Conservation (phyloP, 2,888 invertebrate genomes). For the Apamea epomidion region DNA sequence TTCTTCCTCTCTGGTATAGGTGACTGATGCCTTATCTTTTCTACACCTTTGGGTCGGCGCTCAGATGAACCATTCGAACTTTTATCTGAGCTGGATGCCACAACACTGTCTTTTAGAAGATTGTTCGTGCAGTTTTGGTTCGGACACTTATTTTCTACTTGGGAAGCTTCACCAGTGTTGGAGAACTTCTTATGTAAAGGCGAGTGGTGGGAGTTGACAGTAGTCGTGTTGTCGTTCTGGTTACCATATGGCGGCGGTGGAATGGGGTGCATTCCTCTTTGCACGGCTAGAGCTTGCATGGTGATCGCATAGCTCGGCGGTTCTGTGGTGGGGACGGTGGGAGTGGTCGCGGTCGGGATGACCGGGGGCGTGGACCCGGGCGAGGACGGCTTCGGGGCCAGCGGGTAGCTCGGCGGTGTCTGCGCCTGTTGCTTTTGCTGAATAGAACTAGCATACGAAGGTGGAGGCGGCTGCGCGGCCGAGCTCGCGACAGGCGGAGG, state of each 20-base stretch:
- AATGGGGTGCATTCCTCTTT: slow-evolving; percentile 92
- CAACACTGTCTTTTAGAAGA: slow-evolving; percentile 84
- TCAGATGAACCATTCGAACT: slow-evolving; percentile 89
- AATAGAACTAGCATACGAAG: slow-evolving; percentile 95
- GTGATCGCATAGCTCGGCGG: slow-evolving; percentile 98
- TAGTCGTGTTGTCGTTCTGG: slow-evolving; percentile 81
- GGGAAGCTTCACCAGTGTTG: slow-evolving; percentile 90
- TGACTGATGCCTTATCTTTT: slow-evolving; percentile 97
- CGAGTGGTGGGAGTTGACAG: slow-evolving; percentile 89
- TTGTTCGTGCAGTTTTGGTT: slow-evolving; percentile 89
- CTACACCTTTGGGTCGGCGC: slow-evolving; percentile 83
- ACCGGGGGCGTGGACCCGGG: slow-evolving; percentile 87
- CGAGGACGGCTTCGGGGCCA: slow-evolving; percentile 89
- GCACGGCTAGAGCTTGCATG: slow-evolving; percentile 95
- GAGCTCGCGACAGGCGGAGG: slow-evolving; percentile 91
- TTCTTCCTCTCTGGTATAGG: slow-evolving; percentile 98
- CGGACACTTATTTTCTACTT: slow-evolving; percentile 88
- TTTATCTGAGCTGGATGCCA: slow-evolving; percentile 91
- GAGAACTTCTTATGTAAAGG: slow-evolving; percentile 94
- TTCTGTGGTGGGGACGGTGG: slow-evolving; percentile 94
- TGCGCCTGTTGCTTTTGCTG: slow-evolving; percentile 93
- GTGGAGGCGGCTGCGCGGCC: slow-evolving; percentile 92
- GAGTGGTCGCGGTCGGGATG: slow-evolving; percentile 81
- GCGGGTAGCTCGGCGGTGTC: slow-evolving; percentile 87
- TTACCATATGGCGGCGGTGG: slow-evolving; percentile 93